These are phyloP conservation scores for Brachionus calyciflorus DNA, from an alignment of 1,140 invertebrate species.

Conservation along the genomic window DNA sequence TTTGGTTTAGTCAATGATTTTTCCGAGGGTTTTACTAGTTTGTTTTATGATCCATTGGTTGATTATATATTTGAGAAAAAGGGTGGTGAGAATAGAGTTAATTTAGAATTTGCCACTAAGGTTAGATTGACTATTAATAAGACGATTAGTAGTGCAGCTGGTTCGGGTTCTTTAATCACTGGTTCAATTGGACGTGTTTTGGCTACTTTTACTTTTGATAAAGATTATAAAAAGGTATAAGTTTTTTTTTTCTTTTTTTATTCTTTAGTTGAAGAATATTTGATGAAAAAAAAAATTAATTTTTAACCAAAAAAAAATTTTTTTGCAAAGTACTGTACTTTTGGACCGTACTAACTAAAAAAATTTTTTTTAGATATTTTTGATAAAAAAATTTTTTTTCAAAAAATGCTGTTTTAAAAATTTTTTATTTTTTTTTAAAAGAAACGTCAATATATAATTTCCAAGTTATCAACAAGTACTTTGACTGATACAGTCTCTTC, in stretches of 20 bases:
- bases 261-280: not conserved
- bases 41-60: conserved; percentile 36
- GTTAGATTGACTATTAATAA: not conserved
- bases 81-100: not conserved
- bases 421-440: not conserved
- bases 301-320: not conserved
- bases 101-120: not conserved
- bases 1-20: conserved; percentile 61
- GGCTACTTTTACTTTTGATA: conserved; percentile 59
- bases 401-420: not conserved
- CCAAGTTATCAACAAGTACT: conserved; percentile 8
- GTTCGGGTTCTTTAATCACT: conserved; percentile 57
- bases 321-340: not conserved
- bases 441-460: conserved; percentile 44
- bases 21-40: conserved; percentile 51
- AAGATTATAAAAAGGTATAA: conserved; percentile 59
- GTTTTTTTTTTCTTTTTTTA: not conserved
- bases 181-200: conserved; percentile 59
- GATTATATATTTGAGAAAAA: not conserved
- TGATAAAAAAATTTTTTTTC: not conserved
- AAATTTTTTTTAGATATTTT: not conserved
- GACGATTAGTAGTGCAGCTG: conserved; percentile 55
- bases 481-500: not conserved
- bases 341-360: not conserved
- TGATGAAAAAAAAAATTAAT: not conserved